A percentile compares a stretch with the other conserved stretches of the same genome.
Conservation (phyloP, 2,113 vertebrate genomes). For the Petroica traversi region DNA sequence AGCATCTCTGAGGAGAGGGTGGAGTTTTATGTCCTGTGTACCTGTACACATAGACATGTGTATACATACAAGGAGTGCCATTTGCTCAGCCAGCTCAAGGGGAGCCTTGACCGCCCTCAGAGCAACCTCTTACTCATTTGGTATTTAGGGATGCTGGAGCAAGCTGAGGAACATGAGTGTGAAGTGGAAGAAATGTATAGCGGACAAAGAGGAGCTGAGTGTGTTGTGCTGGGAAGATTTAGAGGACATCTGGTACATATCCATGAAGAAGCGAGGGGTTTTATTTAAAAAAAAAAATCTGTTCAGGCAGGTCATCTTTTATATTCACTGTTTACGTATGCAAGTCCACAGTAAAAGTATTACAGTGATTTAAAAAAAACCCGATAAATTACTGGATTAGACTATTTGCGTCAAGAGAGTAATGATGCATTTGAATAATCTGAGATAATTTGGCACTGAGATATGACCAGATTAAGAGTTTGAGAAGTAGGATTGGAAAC, state of each 20-base stretch:
- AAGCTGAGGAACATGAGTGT: neutral
- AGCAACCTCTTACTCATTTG: neutral
- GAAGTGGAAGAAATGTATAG: neutral
- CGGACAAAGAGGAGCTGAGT: neutral
- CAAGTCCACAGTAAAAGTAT: neutral
- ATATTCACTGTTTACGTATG: neutral
- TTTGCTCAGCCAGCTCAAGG: neutral
- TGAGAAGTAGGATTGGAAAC: neutral
- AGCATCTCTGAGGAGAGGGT: neutral
- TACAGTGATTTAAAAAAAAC: neutral
- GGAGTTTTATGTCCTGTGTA: neutral
- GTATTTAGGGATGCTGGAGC: neutral
- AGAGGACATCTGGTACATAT: neutral
- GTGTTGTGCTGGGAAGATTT: neutral
- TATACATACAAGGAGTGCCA: neutral
- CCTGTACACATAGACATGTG: rapidly evolving
- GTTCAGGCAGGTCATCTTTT: neutral
- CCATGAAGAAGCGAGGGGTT: neutral
- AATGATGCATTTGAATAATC: neutral
- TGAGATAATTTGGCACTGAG: neutral
- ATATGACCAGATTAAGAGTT: neutral
- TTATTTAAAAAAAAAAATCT: neutral
- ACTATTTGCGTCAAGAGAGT: neutral
- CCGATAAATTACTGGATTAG: neutral
- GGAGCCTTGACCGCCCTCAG: neutral